A percentile compares a stretch with the other conserved stretches of the same genome.
phyloP scores from a whole-genome alignment of 2,113 vertebrate genomes.

The Pithys albifrons region DNA sequence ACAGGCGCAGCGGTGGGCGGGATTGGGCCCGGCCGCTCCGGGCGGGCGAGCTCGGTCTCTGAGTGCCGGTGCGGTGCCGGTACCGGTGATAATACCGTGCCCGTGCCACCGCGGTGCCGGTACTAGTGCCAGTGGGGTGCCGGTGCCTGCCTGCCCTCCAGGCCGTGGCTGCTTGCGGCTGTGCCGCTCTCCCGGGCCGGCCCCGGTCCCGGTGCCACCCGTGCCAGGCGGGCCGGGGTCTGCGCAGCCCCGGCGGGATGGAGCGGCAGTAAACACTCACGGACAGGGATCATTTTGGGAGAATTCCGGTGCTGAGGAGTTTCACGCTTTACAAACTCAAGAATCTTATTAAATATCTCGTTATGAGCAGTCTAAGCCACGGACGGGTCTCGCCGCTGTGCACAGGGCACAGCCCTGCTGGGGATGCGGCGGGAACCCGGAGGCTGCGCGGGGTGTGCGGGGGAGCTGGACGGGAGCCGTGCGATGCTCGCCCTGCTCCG shows the following conservation, averaged over 20 bases:
- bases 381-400: not conserved
- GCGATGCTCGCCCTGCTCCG: not conserved
- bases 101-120: not conserved
- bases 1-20: not conserved
- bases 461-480: not conserved
- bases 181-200: not conserved
- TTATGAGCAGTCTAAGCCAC: rapidly evolving
- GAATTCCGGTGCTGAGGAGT: not conserved
- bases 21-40: not conserved
- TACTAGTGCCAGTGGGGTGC: not conserved
- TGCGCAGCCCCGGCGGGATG: not conserved
- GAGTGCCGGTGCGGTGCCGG: not conserved
- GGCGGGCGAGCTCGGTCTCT: not conserved
- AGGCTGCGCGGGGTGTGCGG: not conserved
- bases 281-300: too few relatives aligned
- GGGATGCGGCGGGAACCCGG: not conserved
- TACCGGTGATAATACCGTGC: not conserved
- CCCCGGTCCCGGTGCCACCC: not conserved
- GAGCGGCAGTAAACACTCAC: not conserved
- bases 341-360: not conserved
- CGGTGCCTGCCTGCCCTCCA: not conserved
- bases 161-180: not conserved
- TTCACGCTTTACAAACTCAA: not conserved
- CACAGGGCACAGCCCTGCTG: not conserved
- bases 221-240: not conserved